Evolutionary conservation across 2,888 invertebrate species (phyloP), one percentile per base, ranked within the genome.

Genomic region (Beris morrisii): DNA sequence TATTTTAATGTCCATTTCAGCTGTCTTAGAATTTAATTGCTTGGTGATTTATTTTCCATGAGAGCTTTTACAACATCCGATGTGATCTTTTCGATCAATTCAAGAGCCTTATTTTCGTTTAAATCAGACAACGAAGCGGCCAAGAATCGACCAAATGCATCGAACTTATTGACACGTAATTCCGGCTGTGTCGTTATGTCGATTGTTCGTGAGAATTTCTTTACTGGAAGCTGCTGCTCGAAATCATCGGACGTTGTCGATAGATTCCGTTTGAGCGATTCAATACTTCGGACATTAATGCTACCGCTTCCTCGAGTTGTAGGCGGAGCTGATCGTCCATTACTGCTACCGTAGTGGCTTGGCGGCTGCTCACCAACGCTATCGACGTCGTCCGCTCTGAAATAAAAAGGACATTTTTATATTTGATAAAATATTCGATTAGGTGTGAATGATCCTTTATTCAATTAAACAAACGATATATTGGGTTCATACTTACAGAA

Each of bases 61-160:
- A 78, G 66, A 5, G 75, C 75, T 68, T 75, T 74, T 5, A 80
- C 78, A 65, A 79, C 67, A 64, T 79, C 79, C 15, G 75, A 74
- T 30, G 80, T 79, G 70, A 81, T 79, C 69, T 76, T 79, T 52
- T 78, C 78, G 3, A 81, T 74, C 66, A 81, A 69, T 28, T 74
- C 73, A 65, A 80, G 71, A 31, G 80, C 78, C 48, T 72, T 72
- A 9, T 73, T 67, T 15, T 75, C 73, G 5, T 78, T 76, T 71
- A 81, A 72, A 54, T 81, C 80, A 61, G 74, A 72, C 11, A 81
- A 69, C 6, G 79, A 77, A 11, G 78, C 76, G 3, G 77, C 73
- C 54, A 81, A 71, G 68, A 81, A 81, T 67, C 77, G 76, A 28
- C 81, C 81, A 70, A 81, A 81, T 52, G 80, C 78, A 70, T 74